Conservation (phyloP, 2,113 vertebrate species). For the Xiphophorus hellerii region DNA sequence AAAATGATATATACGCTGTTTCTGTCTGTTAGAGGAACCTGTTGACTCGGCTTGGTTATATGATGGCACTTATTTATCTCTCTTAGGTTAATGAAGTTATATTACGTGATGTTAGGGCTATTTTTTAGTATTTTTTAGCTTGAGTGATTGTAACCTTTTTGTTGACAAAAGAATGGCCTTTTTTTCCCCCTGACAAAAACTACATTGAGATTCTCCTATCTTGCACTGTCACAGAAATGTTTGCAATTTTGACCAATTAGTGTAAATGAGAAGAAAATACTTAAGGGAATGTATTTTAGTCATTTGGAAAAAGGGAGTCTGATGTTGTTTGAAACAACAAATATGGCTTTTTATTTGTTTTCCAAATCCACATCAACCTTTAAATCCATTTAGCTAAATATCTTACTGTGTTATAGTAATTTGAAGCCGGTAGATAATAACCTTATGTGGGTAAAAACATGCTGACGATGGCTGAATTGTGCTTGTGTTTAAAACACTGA, state of each 20-base stretch:
- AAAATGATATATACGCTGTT: background rate
- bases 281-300: background rate
- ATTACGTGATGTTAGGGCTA: background rate
- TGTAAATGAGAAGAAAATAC: background rate
- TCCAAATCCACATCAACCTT: background rate
- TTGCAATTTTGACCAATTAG: background rate
- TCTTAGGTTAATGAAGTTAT: background rate
- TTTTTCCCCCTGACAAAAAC: background rate
- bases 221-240: background rate
- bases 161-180: background rate
- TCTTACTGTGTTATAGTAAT: background rate
- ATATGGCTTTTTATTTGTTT: background rate
- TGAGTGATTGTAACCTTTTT: background rate
- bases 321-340: background rate
- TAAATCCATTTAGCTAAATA: background rate
- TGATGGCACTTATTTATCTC: background rate
- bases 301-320: background rate
- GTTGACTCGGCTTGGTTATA: background rate
- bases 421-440: background rate
- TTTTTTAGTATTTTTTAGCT: background rate
- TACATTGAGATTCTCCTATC: background rate
- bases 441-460: no score
- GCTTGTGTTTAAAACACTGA: background rate
- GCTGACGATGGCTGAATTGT: background rate
- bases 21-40: background rate